Base-by-base conservation (phyloP, 2,888 invertebrate genomes). In the Caradrina kadenii region DNA sequence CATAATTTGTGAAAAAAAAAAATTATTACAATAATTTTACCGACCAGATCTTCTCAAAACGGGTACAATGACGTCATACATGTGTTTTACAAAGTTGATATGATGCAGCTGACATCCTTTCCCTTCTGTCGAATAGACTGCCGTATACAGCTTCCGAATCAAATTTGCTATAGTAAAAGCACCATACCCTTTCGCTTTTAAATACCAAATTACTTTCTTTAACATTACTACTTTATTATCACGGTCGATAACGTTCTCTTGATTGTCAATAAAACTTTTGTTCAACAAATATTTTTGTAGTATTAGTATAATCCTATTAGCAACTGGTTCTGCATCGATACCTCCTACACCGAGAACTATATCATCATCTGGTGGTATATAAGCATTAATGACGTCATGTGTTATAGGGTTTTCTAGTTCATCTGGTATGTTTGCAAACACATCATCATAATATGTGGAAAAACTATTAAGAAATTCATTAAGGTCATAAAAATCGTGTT, bases 161-260 rank as follows among this genome's bases (percentile, higher is more conserved):
- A 78, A 61, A 54, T 78, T 35, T 21, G 22, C 0, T 48, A 78
- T 67, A 19, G 5, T 62, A 2, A 0, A 1, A 35, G 42, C 4
- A 15, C 3, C 19, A 49, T 78, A 78, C 0, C 79, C 79, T 62
- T 71, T 75, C 11, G 55, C 11, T 42, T 11, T 63, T 39, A 78
- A 62, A 50, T 54, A 71, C 1, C 55, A 13, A 17, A 58, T 42
- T 1, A 78, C 64, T 42, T 62, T 31, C 13, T 55, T 75, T 3
- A 75, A 11, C 79, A 78, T 79, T 49, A 49, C 63, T 0, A 55
- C 26, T 7, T 58, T 61, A 62, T 62, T 67, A 3, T 56, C 66
- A 39, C 10, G 60, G 3, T 55, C 42, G 1, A 58, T 45, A 21
- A 39, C n/a, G 7, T 62, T 54, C 26, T 71, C 52, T 52, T 67